phyloP scores from a whole-genome alignment of 1,140 invertebrate species.

The Bombus confusus region DNA sequence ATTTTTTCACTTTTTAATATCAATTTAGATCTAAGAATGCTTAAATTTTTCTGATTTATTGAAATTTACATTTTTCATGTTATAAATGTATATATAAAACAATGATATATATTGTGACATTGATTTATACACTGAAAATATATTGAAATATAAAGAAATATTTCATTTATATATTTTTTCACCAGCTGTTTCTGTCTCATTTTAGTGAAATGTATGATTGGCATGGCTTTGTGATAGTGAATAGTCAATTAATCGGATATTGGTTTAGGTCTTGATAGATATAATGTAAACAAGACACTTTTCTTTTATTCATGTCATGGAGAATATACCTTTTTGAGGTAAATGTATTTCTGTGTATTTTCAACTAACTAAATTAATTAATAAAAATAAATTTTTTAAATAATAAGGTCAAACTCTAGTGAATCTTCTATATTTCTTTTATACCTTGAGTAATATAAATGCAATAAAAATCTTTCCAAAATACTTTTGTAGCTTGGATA shows the following conservation, averaged over 20 bases:
- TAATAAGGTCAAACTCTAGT: background rate
- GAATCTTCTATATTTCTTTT: background rate
- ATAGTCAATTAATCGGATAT: background rate
- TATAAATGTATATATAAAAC: background rate
- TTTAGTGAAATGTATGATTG: slow-evolving; percentile 8
- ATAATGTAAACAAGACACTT: background rate
- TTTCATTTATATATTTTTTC: background rate
- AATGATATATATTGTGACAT: background rate
- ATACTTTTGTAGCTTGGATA: slow-evolving; percentile 73
- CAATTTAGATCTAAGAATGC: background rate
- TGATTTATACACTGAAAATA: background rate
- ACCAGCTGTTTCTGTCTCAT: background rate
- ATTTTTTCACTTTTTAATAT: background rate
- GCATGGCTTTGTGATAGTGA: background rate
- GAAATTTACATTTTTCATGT: background rate
- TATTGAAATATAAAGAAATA: background rate
- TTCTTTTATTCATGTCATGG: slow-evolving; percentile 13
- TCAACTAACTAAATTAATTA: background rate
- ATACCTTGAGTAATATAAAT: background rate
- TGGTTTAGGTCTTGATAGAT: slow-evolving; percentile 20
- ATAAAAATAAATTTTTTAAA: no score
- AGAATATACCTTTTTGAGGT: slow-evolving; percentile 14
- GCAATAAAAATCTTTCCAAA: background rate
- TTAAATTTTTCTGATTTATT: background rate
- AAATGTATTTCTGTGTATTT: background rate